Evolutionary conservation across 2,888 invertebrate species (phyloP), one percentile per base, ranked within the genome.

Genomic region (Drosophila kambysellisi): DNA sequence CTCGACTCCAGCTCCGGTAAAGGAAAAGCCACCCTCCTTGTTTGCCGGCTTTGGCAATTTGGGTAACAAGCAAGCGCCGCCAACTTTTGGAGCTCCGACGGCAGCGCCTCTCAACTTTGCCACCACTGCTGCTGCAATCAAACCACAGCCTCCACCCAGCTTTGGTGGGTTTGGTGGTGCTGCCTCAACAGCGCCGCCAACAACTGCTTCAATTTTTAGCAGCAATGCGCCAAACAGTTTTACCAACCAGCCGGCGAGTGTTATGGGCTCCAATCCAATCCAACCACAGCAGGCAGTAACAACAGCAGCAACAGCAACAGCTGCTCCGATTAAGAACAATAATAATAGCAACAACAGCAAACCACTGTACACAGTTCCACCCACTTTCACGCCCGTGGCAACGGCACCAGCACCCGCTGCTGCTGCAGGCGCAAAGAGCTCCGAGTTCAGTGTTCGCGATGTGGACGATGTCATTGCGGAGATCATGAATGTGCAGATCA

Each of bases 401-500:
- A 52, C 70, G 11, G 59, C 78, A 57, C 25, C 48, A 3, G n/a
- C 41, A 6, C 5, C 43, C 20, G 50, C 60, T 3, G 15, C 39
- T 4, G 48, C 62, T 65, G 52, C 43, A 7, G 9, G 66, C 2
- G 32, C 43, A 32, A 67, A 68, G 71, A 46, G 17, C 39, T 41
- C 35, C 8, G 71, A 69, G n/a, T 58, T 73, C 5, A 69, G 52
- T 46, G 64, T 56, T 1, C 29, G 59, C 12, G 92, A 91, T 70
- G 81, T 91, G 1, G 91, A 92, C 70, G 90, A 89, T 30, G 91
- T 94, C 30, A 92, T 96, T n/a, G 94, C 94, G 54, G 94, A 94
- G 76, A 95, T 96, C 93, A 94, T 96, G 0, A 91, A 94, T 25
- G 95, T 95, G 71, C 96, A 96, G 92, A 95, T 96, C 3, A 94